phyloP scores from a whole-genome alignment of 1,140 invertebrate species.

The Diorhabda carinulata region DNA sequence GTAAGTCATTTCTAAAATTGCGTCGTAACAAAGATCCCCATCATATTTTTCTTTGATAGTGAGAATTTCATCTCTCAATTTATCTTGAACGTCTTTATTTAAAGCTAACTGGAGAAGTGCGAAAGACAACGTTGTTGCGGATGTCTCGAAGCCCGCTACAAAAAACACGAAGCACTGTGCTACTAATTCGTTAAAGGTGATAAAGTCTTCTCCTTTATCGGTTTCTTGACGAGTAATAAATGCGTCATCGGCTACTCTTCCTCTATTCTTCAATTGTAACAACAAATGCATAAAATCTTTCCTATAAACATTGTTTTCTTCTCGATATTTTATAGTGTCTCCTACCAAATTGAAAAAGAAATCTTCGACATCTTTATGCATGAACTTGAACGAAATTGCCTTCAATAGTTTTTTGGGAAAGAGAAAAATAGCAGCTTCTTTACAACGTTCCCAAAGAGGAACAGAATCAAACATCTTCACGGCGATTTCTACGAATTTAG shows the following conservation, averaged over 20 bases:
- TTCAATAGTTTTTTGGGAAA: background rate
- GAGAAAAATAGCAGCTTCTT: background rate
- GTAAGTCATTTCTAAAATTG: slow-evolving; percentile 52
- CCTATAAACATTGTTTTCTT: slow-evolving; percentile 42
- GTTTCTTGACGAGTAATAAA: background rate
- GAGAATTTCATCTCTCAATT: slow-evolving; percentile 48
- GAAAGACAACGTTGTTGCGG: slow-evolving; percentile 48
- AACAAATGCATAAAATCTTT: slow-evolving; percentile 23
- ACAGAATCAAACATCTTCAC: slow-evolving; percentile 32
- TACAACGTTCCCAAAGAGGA: background rate
- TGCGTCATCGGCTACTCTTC: background rate
- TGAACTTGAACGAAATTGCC: slow-evolving; percentile 8
- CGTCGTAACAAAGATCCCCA: slow-evolving; percentile 54
- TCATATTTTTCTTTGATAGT: slow-evolving; percentile 47
- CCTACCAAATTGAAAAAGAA: slow-evolving; percentile 47
- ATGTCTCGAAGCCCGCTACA: slow-evolving; percentile 52
- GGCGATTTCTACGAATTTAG: slow-evolving; percentile 45
- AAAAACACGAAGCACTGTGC: slow-evolving; percentile 24
- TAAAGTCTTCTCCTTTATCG: background rate
- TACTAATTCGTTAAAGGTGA: slow-evolving; percentile 4
- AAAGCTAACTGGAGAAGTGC: slow-evolving; percentile 50
- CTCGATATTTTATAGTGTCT: slow-evolving; percentile 39
- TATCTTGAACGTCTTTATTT: slow-evolving; percentile 49
- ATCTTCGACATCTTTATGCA: slow-evolving; percentile 18
- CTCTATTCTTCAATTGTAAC: slow-evolving; percentile 18